Evolutionary conservation across 2,888 invertebrate genomes (phyloP).

Genomic region (Biston stratarius): DNA sequence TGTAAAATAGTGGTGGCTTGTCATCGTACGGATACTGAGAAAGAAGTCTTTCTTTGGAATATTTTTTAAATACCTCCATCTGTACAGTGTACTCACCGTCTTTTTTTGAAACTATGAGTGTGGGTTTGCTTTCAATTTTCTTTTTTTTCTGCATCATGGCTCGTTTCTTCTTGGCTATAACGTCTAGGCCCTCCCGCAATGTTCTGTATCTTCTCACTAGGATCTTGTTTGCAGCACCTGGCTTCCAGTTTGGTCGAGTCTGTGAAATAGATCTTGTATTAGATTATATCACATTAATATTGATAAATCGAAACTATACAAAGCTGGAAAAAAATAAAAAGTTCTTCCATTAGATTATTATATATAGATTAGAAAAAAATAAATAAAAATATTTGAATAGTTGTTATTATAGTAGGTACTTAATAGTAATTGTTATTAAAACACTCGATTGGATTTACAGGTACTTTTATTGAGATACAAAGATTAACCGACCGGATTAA

Average conservation of each 20-base stretch:
- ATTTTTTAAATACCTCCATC: slow-evolving; percentile 81
- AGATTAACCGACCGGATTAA: too few species aligned
- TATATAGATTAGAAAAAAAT: too few species aligned
- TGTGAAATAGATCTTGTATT: slow-evolving; percentile 48
- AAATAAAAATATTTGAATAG: too few species aligned
- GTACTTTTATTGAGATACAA: too few species aligned
- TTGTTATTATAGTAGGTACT: too few species aligned
- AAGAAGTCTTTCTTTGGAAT: slow-evolving; percentile 73
- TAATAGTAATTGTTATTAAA: too few species aligned
- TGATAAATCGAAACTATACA: neutral
- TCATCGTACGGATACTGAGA: slow-evolving; percentile 81
- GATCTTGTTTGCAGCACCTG: slow-evolving; percentile 75
- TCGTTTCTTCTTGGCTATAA: slow-evolving; percentile 75
- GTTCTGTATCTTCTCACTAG: slow-evolving; percentile 73
- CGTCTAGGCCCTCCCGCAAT: slow-evolving; percentile 69
- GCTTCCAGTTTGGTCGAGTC: slow-evolving; percentile 78
- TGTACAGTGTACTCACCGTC: slow-evolving; percentile 78
- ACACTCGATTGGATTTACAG: too few species aligned
- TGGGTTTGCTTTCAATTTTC: slow-evolving; percentile 76
- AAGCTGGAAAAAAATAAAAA: neutral
- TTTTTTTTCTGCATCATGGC: slow-evolving; percentile 74
- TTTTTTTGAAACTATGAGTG: slow-evolving; percentile 69
- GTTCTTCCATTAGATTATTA: neutral
- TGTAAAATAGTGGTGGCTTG: slow-evolving; percentile 73
- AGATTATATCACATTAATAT: neutral